phyloP scores from a whole-genome alignment of 1,140 invertebrate genomes.

The Nasonia vitripennis region DNA sequence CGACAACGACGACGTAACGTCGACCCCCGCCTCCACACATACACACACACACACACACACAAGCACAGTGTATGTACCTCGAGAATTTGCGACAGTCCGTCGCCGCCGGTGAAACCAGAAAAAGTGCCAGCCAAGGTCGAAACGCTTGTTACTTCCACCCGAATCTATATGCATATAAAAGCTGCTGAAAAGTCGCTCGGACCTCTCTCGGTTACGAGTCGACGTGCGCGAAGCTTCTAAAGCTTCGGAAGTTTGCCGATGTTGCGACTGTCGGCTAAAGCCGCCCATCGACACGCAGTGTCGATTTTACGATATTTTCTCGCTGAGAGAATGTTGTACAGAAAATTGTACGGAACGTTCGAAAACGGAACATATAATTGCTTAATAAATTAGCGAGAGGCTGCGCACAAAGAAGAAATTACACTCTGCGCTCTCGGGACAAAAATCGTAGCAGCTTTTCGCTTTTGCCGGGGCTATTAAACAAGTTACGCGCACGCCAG shows the following conservation, averaged over 20 bases:
- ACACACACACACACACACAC: no score
- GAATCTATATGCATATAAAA: background rate
- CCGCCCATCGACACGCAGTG: background rate
- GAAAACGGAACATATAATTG: background rate
- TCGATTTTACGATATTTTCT: background rate
- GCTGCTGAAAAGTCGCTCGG: constrained; percentile 11
- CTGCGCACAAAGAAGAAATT: background rate
- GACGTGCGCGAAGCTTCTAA: background rate
- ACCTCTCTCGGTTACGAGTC: background rate
- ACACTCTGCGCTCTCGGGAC: background rate
- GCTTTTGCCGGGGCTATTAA: background rate
- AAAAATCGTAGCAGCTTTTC: background rate
- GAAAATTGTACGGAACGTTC: background rate
- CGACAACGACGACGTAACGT: constrained; percentile 9
- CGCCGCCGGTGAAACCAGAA: constrained; percentile 35
- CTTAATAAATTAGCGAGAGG: background rate
- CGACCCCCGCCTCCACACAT: background rate
- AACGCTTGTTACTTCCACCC: constrained; percentile 9
- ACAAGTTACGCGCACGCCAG: background rate
- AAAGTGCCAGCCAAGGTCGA: constrained; percentile 40
- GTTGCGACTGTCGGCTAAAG: background rate
- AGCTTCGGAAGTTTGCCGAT: background rate
- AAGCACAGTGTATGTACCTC: background rate
- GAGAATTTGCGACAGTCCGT: constrained; percentile 1
- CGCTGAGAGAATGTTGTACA: background rate